Conservation (phyloP, 2,113 vertebrate genomes). For the Vulpes ferrilata region DNA sequence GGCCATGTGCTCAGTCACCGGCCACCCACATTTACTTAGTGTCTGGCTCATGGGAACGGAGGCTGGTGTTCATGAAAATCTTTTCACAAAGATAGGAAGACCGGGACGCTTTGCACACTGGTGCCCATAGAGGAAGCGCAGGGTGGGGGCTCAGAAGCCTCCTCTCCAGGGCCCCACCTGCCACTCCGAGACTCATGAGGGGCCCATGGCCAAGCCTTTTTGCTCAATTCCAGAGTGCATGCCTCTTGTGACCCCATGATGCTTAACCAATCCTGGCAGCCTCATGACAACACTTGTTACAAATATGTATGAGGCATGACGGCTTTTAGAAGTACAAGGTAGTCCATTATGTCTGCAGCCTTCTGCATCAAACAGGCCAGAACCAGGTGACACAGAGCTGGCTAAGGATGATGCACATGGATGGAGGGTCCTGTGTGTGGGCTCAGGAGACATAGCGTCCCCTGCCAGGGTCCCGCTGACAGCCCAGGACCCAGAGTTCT, state of each 20-base stretch:
- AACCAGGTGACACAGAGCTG: conserved; percentile 16
- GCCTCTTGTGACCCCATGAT: background rate
- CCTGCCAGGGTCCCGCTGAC: background rate
- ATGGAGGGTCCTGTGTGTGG: accelerated
- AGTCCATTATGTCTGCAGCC: background rate
- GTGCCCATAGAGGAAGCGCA: background rate
- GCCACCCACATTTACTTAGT: background rate
- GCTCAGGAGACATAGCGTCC: background rate
- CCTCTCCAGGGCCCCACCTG: background rate
- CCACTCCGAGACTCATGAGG: background rate
- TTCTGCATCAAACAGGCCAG: background rate
- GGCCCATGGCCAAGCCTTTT: background rate
- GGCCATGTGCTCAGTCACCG: background rate
- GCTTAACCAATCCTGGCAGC: conserved; percentile 49
- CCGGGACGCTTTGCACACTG: background rate
- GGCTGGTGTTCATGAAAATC: background rate
- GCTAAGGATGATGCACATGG: background rate
- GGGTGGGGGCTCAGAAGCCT: background rate
- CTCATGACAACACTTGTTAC: conserved; percentile 39
- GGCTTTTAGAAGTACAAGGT: conserved; percentile 48
- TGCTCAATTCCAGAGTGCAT: background rate
- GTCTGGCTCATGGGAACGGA: accelerated
- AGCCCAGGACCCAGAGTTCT: background rate
- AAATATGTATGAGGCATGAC: background rate
- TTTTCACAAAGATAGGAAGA: background rate